A percentile compares a stretch with the other conserved stretches of the same genome.
phyloP scores from a whole-genome alignment of 2,797 vertebrate genomes.

The Smutsia temminckii region DNA sequence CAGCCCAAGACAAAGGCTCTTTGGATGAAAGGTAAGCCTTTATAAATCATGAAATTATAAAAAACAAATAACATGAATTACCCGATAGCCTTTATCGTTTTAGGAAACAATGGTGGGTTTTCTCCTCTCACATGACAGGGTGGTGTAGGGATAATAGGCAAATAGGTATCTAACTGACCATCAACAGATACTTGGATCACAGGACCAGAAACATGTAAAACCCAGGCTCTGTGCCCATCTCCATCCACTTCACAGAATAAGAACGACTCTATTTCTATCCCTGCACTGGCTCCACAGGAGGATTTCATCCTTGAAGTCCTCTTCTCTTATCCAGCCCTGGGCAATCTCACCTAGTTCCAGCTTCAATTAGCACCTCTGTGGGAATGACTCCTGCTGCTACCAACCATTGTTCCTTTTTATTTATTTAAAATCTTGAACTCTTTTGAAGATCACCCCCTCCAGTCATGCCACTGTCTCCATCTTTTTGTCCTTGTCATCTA shows the following conservation, averaged over 20 bases:
- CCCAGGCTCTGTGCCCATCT: not conserved
- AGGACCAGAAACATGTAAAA: not conserved
- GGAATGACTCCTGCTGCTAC: conserved; percentile 47
- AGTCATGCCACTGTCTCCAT: not conserved
- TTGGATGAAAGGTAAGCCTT: not conserved
- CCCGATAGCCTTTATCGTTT: not conserved
- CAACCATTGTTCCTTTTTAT: conserved; percentile 53
- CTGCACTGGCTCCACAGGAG: not conserved
- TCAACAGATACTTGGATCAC: not conserved
- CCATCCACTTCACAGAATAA: not conserved
- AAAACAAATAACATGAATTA: not conserved
- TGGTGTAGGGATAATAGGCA: not conserved
- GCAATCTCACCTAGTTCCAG: not conserved
- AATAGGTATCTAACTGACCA: not conserved
- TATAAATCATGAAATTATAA: not conserved
- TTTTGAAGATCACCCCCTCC: conserved; percentile 62
- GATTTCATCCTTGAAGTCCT: conserved; percentile 39
- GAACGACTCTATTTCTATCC: not conserved
- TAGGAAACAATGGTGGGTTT: not conserved
- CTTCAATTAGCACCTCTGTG: conserved; percentile 70
- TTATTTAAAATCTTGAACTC: conserved; percentile 58
- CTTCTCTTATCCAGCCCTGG: conserved; percentile 7
- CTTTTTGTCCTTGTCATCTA: conserved; percentile 31
- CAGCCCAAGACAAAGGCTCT: not conserved
- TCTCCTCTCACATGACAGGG: not conserved